Evolutionary conservation across 2,113 vertebrate genomes (phyloP), one percentile per base, ranked within the genome.

Genomic region (Thalassoma bifasciatum): DNA sequence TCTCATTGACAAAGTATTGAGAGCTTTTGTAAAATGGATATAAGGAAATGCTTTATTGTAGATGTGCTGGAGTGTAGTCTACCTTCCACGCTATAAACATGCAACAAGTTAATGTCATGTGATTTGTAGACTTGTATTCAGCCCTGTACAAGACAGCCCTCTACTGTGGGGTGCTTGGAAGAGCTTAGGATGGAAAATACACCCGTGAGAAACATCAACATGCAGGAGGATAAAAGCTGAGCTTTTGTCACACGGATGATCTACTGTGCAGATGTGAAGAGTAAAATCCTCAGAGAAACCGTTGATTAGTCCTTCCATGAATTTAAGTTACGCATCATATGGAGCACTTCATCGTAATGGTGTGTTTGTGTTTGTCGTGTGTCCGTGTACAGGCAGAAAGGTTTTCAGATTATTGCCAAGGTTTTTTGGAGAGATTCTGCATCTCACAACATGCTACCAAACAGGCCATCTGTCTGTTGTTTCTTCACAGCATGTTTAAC

Each of bases 401-500:
- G 30, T 11, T 12, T 30, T 60, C 42, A 52, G 59, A 75, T 59
- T 37, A 40, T 4, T 85, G 85, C 68, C 79, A 81, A 54, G 42
- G 23, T 67, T 78, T 88, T 17, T 66, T 85, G 83, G 88, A 81
- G 66, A 26, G 60, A 42, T 70, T 78, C 44, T 23, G 34, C 67
- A 57, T 21, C 19, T 9, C 85, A 65, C 79, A 70, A 75, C 78
- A 80, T 72, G 91, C 50, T 49, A 77, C 40, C 64, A 36, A 42
- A 56, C 54, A 63, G 23, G 58, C 87, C 89, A 91, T 91, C 86
- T 91, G 89, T 72, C 34, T 13, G 30, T 10, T 47, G 78, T 26
- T 73, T 66, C 8, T n/a, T 46, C 34, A 52, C 58, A 62, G 46
- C 37, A 57, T 24, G 53, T 30, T 16, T 37, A n/a, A 60, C 30